These are phyloP conservation scores for Caenorhabditis afra DNA, from an alignment of 2,888 invertebrate genomes.

Conservation along the genomic window DNA sequence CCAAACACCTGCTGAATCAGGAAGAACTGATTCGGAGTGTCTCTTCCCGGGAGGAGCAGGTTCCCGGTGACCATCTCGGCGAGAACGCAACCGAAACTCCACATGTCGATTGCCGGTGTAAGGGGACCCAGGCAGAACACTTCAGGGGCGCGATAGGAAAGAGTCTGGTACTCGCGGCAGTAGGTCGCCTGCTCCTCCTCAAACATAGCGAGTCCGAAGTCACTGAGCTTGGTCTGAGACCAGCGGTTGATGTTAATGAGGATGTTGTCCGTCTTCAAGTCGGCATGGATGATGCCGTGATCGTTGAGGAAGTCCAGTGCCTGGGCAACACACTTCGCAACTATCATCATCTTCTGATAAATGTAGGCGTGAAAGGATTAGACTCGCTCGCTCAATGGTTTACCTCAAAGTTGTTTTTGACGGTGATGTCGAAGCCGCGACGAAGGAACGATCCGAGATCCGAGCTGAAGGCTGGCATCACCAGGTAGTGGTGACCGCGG, in stretches of 20 bases:
- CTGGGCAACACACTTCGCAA: neutral
- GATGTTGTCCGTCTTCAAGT: conserved; percentile 21
- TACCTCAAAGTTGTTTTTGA: no score
- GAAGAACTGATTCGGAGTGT: conserved; percentile 1
- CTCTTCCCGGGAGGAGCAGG: neutral
- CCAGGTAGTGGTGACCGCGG: conserved; percentile 6
- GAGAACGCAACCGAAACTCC: conserved; percentile 9
- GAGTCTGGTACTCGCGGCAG: neutral
- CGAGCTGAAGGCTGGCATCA: neutral
- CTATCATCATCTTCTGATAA: no score
- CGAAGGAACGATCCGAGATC: neutral
- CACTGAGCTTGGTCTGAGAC: neutral
- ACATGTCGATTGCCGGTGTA: conserved; percentile 16
- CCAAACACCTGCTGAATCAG: conserved; percentile 7
- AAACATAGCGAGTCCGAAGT: neutral
- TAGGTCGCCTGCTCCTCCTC: neutral
- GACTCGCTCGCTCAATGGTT: no score
- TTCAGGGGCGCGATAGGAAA: conserved; percentile 18
- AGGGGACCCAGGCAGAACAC: neutral
- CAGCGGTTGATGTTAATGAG: neutral
- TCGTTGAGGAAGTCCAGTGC: neutral
- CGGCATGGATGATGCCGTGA: conserved; percentile 11
- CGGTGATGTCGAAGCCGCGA: no score
- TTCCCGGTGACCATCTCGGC: neutral
- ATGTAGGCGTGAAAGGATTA: neutral